Conservation (phyloP, 2,113 vertebrate genomes). For the Epinephelus cyanopodus region DNA sequence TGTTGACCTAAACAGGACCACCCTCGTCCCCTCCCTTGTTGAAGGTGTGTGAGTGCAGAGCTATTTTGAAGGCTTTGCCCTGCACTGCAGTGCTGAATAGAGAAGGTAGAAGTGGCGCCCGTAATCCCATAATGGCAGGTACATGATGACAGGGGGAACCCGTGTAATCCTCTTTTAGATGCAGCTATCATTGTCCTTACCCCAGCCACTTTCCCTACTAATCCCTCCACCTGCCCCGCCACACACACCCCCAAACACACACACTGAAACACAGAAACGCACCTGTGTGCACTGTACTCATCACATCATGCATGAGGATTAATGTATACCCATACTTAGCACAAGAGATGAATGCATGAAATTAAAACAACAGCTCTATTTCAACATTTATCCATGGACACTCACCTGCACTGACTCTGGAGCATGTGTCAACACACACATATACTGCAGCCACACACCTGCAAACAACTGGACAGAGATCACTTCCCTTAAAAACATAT, state of each 20-base stretch:
- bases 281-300: background rate
- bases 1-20: conserved; percentile 34
- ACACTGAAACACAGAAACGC: background rate
- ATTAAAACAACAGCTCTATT: background rate
- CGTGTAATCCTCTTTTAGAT: conserved; percentile 83
- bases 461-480: background rate
- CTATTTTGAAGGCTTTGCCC: conserved; percentile 58
- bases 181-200: conserved; percentile 73
- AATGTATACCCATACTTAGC: background rate
- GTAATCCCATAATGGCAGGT: conserved; percentile 83
- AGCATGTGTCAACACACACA: background rate
- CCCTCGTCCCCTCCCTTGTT: conserved; percentile 12
- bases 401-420: background rate
- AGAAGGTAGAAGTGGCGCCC: conserved; percentile 67
- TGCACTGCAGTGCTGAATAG: conserved; percentile 47
- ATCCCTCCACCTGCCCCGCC: conserved; percentile 55
- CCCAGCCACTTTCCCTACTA: conserved; percentile 71
- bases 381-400: background rate
- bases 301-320: background rate
- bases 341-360: background rate
- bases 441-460: background rate
- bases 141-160: conserved; percentile 72
- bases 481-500: background rate
- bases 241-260: background rate
- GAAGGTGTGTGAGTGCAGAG: conserved; percentile 19